Evolutionary conservation across 64 coral and sea anemone species (phyloP).

Genomic region (Pachyseris speciosa): DNA sequence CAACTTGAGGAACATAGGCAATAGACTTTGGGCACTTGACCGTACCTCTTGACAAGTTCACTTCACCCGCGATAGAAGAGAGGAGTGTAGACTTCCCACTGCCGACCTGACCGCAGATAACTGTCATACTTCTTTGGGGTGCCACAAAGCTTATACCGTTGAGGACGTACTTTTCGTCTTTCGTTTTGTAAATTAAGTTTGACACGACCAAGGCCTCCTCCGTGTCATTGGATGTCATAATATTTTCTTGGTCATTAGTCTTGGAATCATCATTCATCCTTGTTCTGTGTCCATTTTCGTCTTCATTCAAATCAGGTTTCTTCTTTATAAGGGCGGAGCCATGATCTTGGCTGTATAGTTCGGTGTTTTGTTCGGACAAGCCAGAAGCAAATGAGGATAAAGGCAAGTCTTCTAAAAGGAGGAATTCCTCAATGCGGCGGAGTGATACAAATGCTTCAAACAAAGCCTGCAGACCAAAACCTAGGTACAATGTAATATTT

Average conservation of each 20-base stretch:
- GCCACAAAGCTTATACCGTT: background rate
- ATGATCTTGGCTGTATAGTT: background rate
- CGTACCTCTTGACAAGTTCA: background rate
- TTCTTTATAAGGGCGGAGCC: background rate
- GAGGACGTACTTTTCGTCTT: background rate
- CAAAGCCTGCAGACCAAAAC: background rate
- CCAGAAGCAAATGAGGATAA: background rate
- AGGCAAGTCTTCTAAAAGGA: background rate
- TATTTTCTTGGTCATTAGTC: background rate
- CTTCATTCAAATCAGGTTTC: background rate
- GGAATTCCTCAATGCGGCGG: background rate
- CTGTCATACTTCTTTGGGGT: background rate
- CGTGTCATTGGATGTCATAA: background rate
- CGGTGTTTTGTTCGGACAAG: background rate
- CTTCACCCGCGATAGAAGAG: background rate
- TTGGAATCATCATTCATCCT: background rate
- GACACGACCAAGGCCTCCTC: background rate
- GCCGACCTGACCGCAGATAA: background rate
- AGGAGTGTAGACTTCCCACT: constrained; percentile 16
- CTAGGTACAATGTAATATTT: background rate
- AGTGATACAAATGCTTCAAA: background rate
- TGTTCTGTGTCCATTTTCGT: background rate
- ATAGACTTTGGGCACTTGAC: background rate
- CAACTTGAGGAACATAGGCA: background rate
- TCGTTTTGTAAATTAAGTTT: background rate